Percentiles rank a stretch among this genome's conserved stretches.
Conservation (phyloP, 2,888 invertebrate genomes). For the Mythimna vitellina region DNA sequence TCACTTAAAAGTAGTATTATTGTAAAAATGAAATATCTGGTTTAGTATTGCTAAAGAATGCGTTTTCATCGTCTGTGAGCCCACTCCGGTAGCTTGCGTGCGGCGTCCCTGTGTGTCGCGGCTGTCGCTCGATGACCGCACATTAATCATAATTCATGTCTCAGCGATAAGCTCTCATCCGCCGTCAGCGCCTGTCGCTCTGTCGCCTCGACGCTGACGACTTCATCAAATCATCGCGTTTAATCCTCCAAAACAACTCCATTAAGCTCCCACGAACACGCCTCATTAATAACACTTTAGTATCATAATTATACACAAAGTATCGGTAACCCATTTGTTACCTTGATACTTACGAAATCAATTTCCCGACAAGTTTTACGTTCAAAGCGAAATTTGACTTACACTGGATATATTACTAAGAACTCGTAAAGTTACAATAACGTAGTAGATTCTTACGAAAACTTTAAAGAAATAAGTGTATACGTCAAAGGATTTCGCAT, state of each 20-base stretch:
- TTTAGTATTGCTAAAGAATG: neutral
- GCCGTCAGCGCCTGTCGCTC: slow-evolving; percentile 57
- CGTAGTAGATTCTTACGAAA: slow-evolving; percentile 68
- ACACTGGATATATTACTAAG: slow-evolving; percentile 63
- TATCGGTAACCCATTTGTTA: slow-evolving; percentile 64
- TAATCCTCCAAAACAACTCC: slow-evolving; percentile 37
- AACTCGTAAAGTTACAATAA: slow-evolving; percentile 66
- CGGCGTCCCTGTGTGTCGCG: slow-evolving; percentile 17
- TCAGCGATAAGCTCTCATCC: slow-evolving; percentile 64
- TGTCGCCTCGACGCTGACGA: slow-evolving; percentile 40
- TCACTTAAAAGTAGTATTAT: neutral
- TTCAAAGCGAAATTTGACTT: slow-evolving; percentile 66
- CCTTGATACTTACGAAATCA: slow-evolving; percentile 63
- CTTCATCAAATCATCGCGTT: slow-evolving; percentile 57
- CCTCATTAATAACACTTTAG: slow-evolving; percentile 49
- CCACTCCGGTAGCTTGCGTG: slow-evolving; percentile 3
- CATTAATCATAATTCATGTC: slow-evolving; percentile 68
- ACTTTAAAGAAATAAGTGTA: slow-evolving; percentile 78
- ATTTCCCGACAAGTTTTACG: slow-evolving; percentile 63
- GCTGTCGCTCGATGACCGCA: slow-evolving; percentile 52
- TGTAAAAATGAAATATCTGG: neutral
- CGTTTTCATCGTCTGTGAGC: neutral
- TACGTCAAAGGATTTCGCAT: slow-evolving; percentile 88
- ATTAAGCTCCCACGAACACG: slow-evolving; percentile 23
- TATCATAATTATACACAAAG: slow-evolving; percentile 57